Evolutionary conservation across 2,113 vertebrate genomes (phyloP).

Genomic region (Sphaerodactylus townsendi): DNA sequence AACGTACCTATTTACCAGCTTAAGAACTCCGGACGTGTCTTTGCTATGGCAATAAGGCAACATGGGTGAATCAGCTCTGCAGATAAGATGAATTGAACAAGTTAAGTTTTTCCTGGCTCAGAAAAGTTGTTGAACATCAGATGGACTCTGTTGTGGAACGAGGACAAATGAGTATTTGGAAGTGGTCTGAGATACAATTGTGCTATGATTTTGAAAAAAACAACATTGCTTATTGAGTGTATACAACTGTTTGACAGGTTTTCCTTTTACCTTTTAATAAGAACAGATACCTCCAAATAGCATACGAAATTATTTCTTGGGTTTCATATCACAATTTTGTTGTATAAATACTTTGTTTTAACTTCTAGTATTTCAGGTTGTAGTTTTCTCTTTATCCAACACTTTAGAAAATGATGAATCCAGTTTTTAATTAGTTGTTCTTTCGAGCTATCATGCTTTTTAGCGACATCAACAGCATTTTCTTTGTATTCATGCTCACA

Average conservation of each 20-base stretch:
- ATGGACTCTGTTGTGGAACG: constrained; percentile 37
- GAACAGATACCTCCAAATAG: constrained; percentile 63
- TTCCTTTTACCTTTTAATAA: constrained; percentile 55
- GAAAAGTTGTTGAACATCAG: constrained; percentile 29
- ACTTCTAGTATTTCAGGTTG: constrained; percentile 71
- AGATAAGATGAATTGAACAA: constrained; percentile 14
- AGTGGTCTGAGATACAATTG: constrained; percentile 14
- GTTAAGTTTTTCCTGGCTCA: constrained; percentile 37
- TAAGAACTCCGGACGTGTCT: constrained; percentile 32
- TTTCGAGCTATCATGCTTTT: constrained; percentile 71
- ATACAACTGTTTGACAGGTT: constrained; percentile 55
- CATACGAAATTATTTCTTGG: constrained; percentile 63
- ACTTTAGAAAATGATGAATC: constrained; percentile 72
- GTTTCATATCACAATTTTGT: constrained; percentile 61
- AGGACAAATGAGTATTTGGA: constrained; percentile 8
- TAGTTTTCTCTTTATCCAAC: constrained; percentile 67
- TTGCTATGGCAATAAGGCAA: constrained; percentile 10
- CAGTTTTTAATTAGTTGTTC: constrained; percentile 73
- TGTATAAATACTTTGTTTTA: constrained; percentile 75
- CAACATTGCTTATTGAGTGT: constrained; percentile 49
- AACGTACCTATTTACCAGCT: constrained; percentile 46
- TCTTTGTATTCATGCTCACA: constrained; percentile 70
- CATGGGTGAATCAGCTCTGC: constrained; percentile 30
- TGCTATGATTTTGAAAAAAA: constrained; percentile 43
- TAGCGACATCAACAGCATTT: constrained; percentile 67